A percentile compares a stretch with the other conserved stretches of the same genome.
Conservation (phyloP, 2,797 vertebrate species). For the Parauchenoglanis ngamensis region DNA sequence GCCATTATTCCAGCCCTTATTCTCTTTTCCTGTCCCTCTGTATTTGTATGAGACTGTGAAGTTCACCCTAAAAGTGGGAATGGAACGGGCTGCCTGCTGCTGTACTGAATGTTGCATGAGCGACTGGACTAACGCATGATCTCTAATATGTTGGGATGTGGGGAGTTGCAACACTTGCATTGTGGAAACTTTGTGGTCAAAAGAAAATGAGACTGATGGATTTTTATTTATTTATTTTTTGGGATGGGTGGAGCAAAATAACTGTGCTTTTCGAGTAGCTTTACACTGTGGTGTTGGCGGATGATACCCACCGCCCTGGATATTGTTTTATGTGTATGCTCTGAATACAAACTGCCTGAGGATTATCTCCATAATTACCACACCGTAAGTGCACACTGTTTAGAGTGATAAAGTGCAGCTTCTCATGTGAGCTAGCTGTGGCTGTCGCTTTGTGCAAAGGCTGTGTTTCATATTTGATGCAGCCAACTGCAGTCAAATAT, state of each 20-base stretch:
- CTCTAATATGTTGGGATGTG: conserved; percentile 60
- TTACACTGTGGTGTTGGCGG: background rate
- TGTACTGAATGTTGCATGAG: conserved; percentile 79
- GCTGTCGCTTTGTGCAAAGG: conserved; percentile 26
- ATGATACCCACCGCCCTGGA: background rate
- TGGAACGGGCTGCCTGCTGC: conserved; percentile 67
- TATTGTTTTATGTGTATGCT: background rate
- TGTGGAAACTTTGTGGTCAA: conserved; percentile 62
- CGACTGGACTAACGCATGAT: conserved; percentile 76
- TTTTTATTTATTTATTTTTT: conserved; percentile 19
- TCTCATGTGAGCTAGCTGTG: conserved; percentile 25
- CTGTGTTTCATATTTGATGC: conserved; percentile 36
- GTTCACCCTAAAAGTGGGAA: conserved; percentile 65
- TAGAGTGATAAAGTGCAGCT: conserved; percentile 13
- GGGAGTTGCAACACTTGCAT: conserved; percentile 63
- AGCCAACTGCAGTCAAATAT: conserved; percentile 40
- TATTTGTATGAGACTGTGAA: conserved; percentile 69
- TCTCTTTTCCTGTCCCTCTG: conserved; percentile 64
- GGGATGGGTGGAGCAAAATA: background rate
- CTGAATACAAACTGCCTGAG: conserved; percentile 3
- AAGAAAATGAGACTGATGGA: conserved; percentile 20
- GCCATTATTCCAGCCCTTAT: conserved; percentile 20
- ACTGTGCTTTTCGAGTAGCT: background rate
- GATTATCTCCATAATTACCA: background rate
- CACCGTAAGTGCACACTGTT: conserved; percentile 7